phyloP scores from a whole-genome alignment of 2,888 invertebrate species.

The Tupiocoris notatus region DNA sequence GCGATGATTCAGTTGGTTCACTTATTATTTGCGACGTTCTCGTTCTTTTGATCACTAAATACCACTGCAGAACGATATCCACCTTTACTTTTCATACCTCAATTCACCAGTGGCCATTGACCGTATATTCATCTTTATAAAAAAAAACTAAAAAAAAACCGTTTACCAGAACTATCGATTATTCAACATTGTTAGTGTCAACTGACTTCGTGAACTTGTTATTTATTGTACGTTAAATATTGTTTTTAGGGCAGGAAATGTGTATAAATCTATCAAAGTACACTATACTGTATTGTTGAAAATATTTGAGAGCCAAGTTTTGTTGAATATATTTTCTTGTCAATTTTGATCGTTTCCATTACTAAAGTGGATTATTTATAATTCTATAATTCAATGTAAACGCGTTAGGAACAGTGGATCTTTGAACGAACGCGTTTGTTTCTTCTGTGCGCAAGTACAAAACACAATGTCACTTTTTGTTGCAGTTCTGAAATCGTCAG shows the following conservation, averaged over 20 bases:
- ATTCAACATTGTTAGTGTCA: not conserved
- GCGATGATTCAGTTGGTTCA: not conserved
- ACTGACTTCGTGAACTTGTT: not conserved
- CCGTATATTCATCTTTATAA: no score
- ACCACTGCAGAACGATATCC: not conserved
- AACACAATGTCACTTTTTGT: no score
- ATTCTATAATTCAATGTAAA: not conserved
- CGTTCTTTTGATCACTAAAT: not conserved
- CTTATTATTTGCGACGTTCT: not conserved
- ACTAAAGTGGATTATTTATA: not conserved
- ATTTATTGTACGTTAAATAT: not conserved
- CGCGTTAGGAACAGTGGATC: no score
- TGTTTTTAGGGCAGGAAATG: not conserved
- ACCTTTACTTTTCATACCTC: no score
- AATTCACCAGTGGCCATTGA: no score
- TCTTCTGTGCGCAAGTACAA: no score
- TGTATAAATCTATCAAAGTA: not conserved
- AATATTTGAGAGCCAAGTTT: not conserved
- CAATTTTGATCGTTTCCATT: not conserved
- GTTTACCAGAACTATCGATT: no score
- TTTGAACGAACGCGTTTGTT: no score
- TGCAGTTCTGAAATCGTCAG: no score
- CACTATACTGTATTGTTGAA: not conserved
- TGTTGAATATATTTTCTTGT: not conserved
- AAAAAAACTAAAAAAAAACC: no score